Conservation (phyloP, 1,140 invertebrate genomes). For the Drosophila chauvacae region DNA sequence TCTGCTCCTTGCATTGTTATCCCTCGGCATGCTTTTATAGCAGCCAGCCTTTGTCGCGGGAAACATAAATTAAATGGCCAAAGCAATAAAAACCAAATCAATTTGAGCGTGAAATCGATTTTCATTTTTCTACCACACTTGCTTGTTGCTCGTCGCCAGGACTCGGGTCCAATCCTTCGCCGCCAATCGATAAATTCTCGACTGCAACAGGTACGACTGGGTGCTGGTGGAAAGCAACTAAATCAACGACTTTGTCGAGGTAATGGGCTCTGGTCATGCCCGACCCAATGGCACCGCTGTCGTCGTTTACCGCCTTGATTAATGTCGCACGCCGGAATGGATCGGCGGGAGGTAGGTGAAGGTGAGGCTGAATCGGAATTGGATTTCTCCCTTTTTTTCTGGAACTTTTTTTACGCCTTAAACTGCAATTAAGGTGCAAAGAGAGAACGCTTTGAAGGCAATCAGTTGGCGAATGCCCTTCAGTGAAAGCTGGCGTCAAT, state of each 20-base stretch:
- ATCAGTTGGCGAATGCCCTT: constrained; percentile 20
- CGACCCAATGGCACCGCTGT: constrained; percentile 55
- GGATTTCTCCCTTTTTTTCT: constrained; percentile 7
- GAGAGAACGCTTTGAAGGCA: not conserved
- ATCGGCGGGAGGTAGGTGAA: constrained; percentile 1
- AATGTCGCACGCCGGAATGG: constrained; percentile 40
- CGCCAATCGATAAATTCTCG: constrained; percentile 66
- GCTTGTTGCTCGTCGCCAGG: constrained; percentile 25
- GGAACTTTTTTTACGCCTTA: not conserved
- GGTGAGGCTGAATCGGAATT: constrained; percentile 8
- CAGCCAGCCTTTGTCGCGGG: constrained; percentile 43
- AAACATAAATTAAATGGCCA: constrained; percentile 75
- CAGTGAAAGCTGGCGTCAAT: not conserved
- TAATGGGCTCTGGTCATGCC: constrained; percentile 56
- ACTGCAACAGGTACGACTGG: constrained; percentile 64
- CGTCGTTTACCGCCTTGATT: constrained; percentile 62
- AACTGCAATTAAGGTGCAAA: constrained; percentile 51
- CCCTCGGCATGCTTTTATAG: constrained; percentile 33
- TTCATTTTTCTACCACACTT: constrained; percentile 51
- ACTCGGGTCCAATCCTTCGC: not conserved
- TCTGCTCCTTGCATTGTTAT: constrained; percentile 57
- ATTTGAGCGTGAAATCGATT: constrained; percentile 81
- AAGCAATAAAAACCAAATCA: constrained; percentile 77
- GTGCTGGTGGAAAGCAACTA: constrained; percentile 40
- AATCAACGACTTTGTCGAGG: constrained; percentile 61